phyloP scores from a whole-genome alignment of 1,140 invertebrate genomes.

The Triops cancriformis region DNA sequence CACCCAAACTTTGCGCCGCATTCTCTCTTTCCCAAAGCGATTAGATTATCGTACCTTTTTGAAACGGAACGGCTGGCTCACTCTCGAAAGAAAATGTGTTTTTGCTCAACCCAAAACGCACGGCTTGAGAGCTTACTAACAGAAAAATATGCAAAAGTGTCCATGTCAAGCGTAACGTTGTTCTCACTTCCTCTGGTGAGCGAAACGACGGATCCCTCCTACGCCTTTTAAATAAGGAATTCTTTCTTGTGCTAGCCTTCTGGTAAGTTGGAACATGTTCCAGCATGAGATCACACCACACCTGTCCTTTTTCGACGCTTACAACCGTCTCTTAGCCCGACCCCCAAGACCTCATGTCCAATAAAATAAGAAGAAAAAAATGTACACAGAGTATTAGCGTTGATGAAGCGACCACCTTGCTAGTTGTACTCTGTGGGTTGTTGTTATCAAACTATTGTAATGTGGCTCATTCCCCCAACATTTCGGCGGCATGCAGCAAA shows the following conservation, averaged over 20 bases:
- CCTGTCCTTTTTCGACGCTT: neutral
- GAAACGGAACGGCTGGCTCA: neutral
- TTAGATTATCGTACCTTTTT: neutral
- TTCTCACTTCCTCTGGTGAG: neutral
- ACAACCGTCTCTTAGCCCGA: neutral
- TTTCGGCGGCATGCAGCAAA: neutral
- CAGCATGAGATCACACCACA: slow-evolving; percentile 9
- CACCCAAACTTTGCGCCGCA: neutral
- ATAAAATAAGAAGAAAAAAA: neutral
- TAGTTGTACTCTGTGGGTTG: neutral
- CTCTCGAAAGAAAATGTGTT: neutral
- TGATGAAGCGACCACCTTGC: neutral
- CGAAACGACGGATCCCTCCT: neutral
- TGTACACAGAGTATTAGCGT: neutral
- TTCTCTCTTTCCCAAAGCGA: neutral
- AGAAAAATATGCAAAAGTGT: slow-evolving; percentile 3
- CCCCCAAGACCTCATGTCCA: neutral
- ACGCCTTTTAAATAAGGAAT: neutral
- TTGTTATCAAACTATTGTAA: slow-evolving; percentile 10
- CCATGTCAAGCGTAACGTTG: neutral
- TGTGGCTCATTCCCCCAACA: neutral
- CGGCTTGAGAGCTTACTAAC: neutral
- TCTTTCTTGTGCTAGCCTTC: neutral
- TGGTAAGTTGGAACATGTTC: neutral
- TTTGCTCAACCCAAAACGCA: too few species aligned